Evolutionary conservation across 2,113 vertebrate genomes (phyloP).

Genomic region (Tringa solitaria): DNA sequence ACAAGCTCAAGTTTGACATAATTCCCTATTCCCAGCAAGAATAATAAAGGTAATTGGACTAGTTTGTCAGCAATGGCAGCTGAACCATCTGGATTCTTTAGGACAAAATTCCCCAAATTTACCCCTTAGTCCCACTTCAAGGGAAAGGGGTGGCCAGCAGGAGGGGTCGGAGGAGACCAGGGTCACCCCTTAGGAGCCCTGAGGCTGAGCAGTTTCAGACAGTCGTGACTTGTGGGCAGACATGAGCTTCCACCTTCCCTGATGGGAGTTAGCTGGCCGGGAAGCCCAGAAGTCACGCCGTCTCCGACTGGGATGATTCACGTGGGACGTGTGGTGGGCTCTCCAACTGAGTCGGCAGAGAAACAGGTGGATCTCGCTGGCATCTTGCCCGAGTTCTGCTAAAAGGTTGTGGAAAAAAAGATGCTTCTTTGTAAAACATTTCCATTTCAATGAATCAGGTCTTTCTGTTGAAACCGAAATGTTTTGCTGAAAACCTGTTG

Average conservation of each 20-base stretch:
- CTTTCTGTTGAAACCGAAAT: slow-evolving; percentile 44
- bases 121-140: background rate
- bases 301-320: slow-evolving; percentile 5
- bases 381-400: slow-evolving; percentile 7
- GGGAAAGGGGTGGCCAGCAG: background rate
- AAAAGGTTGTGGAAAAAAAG: slow-evolving; percentile 39
- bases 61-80: background rate
- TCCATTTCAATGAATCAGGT: slow-evolving; percentile 52
- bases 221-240: background rate
- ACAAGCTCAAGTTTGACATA: background rate
- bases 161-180: background rate
- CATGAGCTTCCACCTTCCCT: background rate
- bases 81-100: background rate
- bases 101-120: background rate
- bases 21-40: background rate
- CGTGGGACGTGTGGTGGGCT: background rate
- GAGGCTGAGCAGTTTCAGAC: background rate
- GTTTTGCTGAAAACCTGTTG: slow-evolving; percentile 57
- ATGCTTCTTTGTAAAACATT: slow-evolving; percentile 60
- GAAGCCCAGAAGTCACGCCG: background rate
- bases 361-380: background rate
- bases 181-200: background rate
- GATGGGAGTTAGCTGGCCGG: background rate
- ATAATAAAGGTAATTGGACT: background rate
- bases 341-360: background rate